Conservation (phyloP, 2,888 invertebrate species). For the Harmothoe impar region DNA sequence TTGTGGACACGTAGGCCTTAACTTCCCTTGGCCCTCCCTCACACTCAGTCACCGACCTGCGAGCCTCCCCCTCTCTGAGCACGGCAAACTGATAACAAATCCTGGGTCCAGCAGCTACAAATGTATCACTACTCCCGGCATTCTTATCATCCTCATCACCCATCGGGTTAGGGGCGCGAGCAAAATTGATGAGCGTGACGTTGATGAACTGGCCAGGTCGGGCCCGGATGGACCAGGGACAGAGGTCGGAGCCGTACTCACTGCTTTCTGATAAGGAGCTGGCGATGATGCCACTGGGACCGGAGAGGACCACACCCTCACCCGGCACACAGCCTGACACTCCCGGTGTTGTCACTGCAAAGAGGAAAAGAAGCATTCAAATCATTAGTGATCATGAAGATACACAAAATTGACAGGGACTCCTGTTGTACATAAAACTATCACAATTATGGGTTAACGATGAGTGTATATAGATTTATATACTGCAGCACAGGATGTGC, state of each 20-base stretch:
- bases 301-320: constrained; percentile 34
- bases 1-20: constrained; percentile 63
- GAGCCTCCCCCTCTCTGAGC: constrained; percentile 50
- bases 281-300: constrained; percentile 43
- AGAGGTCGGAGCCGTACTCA: constrained; percentile 57
- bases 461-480: no score
- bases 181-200: constrained; percentile 62
- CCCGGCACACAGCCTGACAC: constrained; percentile 33
- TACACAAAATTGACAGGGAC: no score
- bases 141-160: background rate
- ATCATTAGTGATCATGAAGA: background rate
- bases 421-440: no score
- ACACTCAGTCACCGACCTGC: constrained; percentile 67
- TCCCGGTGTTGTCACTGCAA: constrained; percentile 36
- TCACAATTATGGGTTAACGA: no score
- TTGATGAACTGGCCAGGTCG: constrained; percentile 59
- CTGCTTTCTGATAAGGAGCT: constrained; percentile 51
- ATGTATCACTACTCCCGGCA: background rate
- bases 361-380: background rate
- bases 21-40: constrained; percentile 64
- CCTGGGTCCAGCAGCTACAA: background rate
- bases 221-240: constrained; percentile 58
- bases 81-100: constrained; percentile 64
- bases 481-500: no score
- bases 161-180: constrained; percentile 55